Base-by-base conservation (phyloP, 2,113 vertebrate species). In the Odontesthes bonariensis region DNA sequence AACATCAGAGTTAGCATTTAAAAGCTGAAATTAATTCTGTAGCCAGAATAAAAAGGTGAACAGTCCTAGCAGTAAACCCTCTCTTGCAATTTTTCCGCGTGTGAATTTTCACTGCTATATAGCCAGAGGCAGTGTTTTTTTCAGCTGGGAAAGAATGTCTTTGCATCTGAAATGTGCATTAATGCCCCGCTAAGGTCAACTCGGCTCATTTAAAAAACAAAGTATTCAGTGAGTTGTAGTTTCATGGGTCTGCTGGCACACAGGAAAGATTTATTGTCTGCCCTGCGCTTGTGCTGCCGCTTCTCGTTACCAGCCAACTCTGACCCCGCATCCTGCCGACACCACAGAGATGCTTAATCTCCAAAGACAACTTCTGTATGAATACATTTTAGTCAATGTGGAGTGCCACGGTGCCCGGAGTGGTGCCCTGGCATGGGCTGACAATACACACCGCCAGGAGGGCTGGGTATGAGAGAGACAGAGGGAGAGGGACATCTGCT, bases 121-220 rank as follows among this genome's bases (percentile, higher is more conserved):
- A 78, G 81, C 91, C 68, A 51, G 52, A 33, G 85, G 81, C 73
- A 0, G 52, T 32, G 38, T 72, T 71, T 69, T 66, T 69, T 73
- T 80, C 53, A 78, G 47, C 49, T 42, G 31, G 23, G 42, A 19
- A 40, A 81, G 75, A 86, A 85, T 81, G 84, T 86, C 83, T 90
- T 89, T 88, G 88, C 84, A 86, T 90, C 71, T 77, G 61, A 90
- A 89, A 91, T 90, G 75, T 81, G 80, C 73, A 84, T 88, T 87
- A 90, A 70, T 88, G 85, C 66, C 86, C 62, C 16, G 11, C 68
- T 86, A 81, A 91, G 90, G 91, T 91, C 89, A 92, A 82, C 77
- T 77, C 31, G 14, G 73, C 82, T 90, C 42, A 86, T 90, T 92
- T 89, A 59, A 92, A 91, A 93, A 92, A 90, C 86, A 84, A 91